Conservation (phyloP, 2,888 invertebrate species). For the Panopea generosa region DNA sequence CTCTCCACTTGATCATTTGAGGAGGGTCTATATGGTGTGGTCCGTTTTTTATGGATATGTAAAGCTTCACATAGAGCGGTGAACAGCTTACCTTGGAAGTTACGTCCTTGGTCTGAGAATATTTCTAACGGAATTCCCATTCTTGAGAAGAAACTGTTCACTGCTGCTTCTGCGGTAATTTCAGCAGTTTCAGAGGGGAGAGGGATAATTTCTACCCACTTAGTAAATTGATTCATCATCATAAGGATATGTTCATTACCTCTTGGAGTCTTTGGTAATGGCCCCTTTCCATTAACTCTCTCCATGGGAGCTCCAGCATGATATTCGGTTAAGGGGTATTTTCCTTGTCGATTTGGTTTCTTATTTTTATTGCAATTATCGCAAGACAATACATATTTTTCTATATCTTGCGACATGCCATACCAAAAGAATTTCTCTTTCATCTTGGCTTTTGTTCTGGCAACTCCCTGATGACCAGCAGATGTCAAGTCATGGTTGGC, state of each 20-base stretch:
- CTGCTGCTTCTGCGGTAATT: slow-evolving; percentile 2
- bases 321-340: too few relatives aligned
- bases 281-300: not conserved
- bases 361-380: too few relatives aligned
- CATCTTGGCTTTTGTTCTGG: too few relatives aligned
- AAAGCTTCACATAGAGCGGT: too few relatives aligned
- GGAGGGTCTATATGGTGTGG: not conserved
- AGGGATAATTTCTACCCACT: slow-evolving; percentile 2
- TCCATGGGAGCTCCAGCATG: too few relatives aligned
- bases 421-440: too few relatives aligned
- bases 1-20: not conserved
- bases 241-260: slow-evolving; percentile 8
- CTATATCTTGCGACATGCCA: too few relatives aligned
- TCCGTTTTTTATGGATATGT: too few relatives aligned
- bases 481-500: too few relatives aligned
- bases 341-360: too few relatives aligned
- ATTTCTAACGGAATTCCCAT: not conserved
- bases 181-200: not conserved
- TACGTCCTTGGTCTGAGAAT: not conserved
- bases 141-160: slow-evolving; percentile 4
- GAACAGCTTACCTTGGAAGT: not conserved
- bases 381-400: too few relatives aligned
- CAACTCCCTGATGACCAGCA: too few relatives aligned
- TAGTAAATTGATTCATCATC: slow-evolving; percentile 5
- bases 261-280: not conserved